Base-by-base conservation (phyloP, 2,888 invertebrate genomes). In the Anorthoa munda region DNA sequence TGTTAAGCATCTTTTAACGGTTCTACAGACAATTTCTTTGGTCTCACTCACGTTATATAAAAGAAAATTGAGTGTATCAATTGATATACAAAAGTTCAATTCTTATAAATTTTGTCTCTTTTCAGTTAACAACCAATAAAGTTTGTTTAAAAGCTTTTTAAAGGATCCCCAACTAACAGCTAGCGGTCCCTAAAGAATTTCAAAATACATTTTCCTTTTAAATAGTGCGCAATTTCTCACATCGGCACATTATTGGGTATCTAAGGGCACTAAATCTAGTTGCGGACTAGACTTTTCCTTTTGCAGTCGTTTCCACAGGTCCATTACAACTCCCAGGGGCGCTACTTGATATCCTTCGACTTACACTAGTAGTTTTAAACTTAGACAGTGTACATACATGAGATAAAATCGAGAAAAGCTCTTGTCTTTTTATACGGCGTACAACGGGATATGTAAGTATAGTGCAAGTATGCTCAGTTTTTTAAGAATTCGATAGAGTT, bases 291-390 rank as follows among this genome's bases (percentile, higher is more conserved):
- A 92, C 90, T 92, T 92, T 91, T 93, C 91, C 92, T 94, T 95
- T 93, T 92, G 89, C 89, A 91, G 90, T 89, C 91, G 92, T 92
- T 92, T 93, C 91, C 92, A 90, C 93, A 90, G 89, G 91, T 89
- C 93, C 93, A 93, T 94, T 94, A 95, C 89, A 82, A 90, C 87
- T 90, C 95, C 92, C 95, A 56, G 77, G 93, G 92, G 95, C 79
- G 90, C 87, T 83, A 82, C 86, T 86, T 86, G 87, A 88, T 91
- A 91, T 90, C 89, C 72, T 88, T 90, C 89, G 90, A 92, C 92
- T 92, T 89, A 89, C 89, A 89, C 83, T 84, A 84, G 85, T 90
- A 89, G 86, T 88, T 88, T 82, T 86, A 86, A 89, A 91, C 88
- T 92, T 89, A 87, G 87, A 79, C 81, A 69, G 67, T 69, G 84